Percentiles rank a stretch among this genome's conserved stretches.
These are phyloP conservation scores for Hydrotaea cyrtoneurina DNA, from an alignment of 2,888 invertebrate species.

Conservation along the genomic window DNA sequence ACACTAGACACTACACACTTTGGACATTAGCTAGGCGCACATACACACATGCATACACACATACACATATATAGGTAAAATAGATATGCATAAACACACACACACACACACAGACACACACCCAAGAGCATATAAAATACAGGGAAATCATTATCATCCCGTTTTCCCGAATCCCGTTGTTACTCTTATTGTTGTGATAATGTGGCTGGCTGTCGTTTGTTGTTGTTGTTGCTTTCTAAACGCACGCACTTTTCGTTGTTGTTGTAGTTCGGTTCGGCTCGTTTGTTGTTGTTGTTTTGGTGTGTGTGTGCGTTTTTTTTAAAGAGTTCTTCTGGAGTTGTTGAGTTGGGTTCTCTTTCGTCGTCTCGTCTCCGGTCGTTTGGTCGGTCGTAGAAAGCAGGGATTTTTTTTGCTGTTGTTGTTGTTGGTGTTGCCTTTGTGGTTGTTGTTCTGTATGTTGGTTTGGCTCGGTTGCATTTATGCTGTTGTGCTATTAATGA, in stretches of 20 bases:
- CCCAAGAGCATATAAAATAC: conserved; percentile 58
- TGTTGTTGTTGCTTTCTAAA: conserved; percentile 55
- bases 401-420: conserved; percentile 62
- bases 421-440: conserved; percentile 36
- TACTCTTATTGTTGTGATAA: conserved; percentile 29
- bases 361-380: conserved; percentile 27
- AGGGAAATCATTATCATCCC: conserved; percentile 72
- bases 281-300: conserved; percentile 28
- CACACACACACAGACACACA: conserved; percentile 26
- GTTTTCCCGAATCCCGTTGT: conserved; percentile 44
- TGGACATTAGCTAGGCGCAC: background rate
- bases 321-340: conserved; percentile 22
- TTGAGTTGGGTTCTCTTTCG: conserved; percentile 27
- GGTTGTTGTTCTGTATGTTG: conserved; percentile 37
- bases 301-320: background rate
- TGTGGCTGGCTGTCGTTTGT: conserved; percentile 34
- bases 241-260: conserved; percentile 61
- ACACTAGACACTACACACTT: background rate
- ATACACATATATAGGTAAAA: conserved; percentile 41
- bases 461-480: conserved; percentile 58
- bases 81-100: conserved; percentile 32
- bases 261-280: background rate
- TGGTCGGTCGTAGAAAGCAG: conserved; percentile 62
- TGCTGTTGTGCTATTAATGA: conserved; percentile 60
- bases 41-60: conserved; percentile 35